Evolutionary conservation across 2,113 vertebrate genomes (phyloP), one percentile per base, ranked within the genome.

Genomic region (Chloebia gouldiae): DNA sequence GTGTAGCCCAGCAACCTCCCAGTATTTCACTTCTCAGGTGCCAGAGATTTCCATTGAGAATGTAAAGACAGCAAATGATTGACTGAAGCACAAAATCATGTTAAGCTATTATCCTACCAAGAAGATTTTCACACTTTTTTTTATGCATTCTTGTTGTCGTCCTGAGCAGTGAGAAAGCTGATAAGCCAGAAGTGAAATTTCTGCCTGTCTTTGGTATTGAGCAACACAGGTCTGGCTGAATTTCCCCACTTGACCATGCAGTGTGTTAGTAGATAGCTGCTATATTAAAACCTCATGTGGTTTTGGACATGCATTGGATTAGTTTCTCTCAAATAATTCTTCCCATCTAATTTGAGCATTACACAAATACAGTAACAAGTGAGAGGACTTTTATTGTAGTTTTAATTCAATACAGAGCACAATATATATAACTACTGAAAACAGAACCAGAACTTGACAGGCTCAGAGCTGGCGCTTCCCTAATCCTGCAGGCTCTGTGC

Each of bases 311-410:
- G 68, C 47, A 14, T 59, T 80, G 59, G 68, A 77, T 94, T 86
- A n/a, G 51, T 73, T 95, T 94, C 90, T 94, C 71, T 90, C 90
- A 83, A 93, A 69, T 95, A 93, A 93, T 68, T 70, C 71, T 93
- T 95, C 85, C 71, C 25, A 5, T 88, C 91, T 90, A 90, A 96
- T 95, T 91, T 66, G 71, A 85, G 81, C 15, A 0, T 95, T 91
- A 95, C 64, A 96, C 81, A 96, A 96, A 94, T 88, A 93, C 90
- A 94, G 94, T 93, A 97, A 97, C 93, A 96, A 97, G 95, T 96
- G 92, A 95, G 93, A 96, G 92, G 81, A 86, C 71, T 94, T 96
- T 94, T 90, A 95, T 80, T 93, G 85, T 92, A 31, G 50, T 86
- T 91, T 93, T 95, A 96, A 93, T 96, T 96, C 85, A 95, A 90